Evolutionary conservation across 2,797 vertebrate species (phyloP), one percentile per base, ranked within the genome.

Genomic region (Orestias chungarensis): DNA sequence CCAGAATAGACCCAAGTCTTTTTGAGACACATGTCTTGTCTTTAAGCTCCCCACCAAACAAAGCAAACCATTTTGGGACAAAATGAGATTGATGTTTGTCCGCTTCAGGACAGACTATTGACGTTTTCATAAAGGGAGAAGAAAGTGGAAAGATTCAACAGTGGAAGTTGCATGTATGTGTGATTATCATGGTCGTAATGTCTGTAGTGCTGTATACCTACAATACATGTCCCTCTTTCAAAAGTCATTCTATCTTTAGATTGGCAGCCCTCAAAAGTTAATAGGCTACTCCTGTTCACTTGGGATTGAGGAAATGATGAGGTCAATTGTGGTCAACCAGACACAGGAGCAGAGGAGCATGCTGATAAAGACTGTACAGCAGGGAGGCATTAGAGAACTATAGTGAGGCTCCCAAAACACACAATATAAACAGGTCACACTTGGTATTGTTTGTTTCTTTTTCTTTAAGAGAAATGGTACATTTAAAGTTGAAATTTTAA

Each of bases 291-390:
- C 47, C 71, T 44, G 65, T 78, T 82, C 78, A 82, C 79, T 77
- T 80, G 73, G 67, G 69, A 82, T 44, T 66, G 57, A 42, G 74
- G 71, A 66, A 71, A 79, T 76, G 74, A 82, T 86, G 81, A 84
- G 85, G 75, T 80, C 40, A 38, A 72, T 54, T 78, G 64, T 43
- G 79, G 86, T 82, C 75, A 79, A 68, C 68, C 72, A 65, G 68
- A 67, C 59, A 20, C 31, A 42, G 65, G 46, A 66, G 70, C 49
- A 47, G 73, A 78, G 73, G 25, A 68, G 64, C 80, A 47, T 71
- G 73, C 68, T 75, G 68, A 78, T 75, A 54, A 31, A 59, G 35
- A 35, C 71, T 76, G 44, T 42, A 66, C 54, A 64, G 55, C 14
- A 50, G 20, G 57, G 70, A 17, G 65, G 72, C 44, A 57, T 49